Base-by-base conservation (phyloP, 2,888 invertebrate species). In the Aspidiotus destructor region DNA sequence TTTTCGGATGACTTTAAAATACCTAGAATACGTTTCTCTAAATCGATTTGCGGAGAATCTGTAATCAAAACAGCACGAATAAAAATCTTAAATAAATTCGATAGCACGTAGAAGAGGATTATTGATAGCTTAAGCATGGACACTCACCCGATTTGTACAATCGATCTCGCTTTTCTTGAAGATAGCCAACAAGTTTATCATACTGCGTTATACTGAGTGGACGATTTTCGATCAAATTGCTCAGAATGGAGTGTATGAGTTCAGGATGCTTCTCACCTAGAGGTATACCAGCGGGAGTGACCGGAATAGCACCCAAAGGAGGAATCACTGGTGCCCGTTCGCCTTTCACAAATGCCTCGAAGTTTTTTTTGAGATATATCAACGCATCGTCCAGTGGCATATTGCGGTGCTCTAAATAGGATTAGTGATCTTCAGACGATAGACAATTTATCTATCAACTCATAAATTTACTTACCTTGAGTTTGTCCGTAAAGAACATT, bases 321-420 rank as follows among this genome's bases (percentile, higher is more conserved):
- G 76, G 75, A n/a, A 62, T 17, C 9, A 62, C 55, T 1, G 71
- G 82, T 72, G 83, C 83, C 64, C 82, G 79, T 76, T 77, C 77
- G 70, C 81, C 79, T 17, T 81, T 81, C 69, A 81, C 78, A 75
- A 85, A 85, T 73, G 77, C 80, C 41, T 82, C 82, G 75, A 85
- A 86, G 74, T 91, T 89, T 1, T 86, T 83, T 9, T 85, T 83
- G 42, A 96, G 81, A 71, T 95, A 80, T 72, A 83, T 83, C 70
- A 95, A 80, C 0, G 95, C 92, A 78, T 95, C 94, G 69, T 96
- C 94, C 53, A 94, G 76, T 0, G 94, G 94, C 92, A 96, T 96
- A 79, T 96, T 95, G 73, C 96, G 86, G 78, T 96, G 96, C 76
- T 95, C 96, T 86, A 81, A 28, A 58, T 11, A 58, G 28, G 3